Percentiles rank a stretch among this genome's conserved stretches.
phyloP scores from a whole-genome alignment of 1,140 invertebrate species.

The Bombyx mori region DNA sequence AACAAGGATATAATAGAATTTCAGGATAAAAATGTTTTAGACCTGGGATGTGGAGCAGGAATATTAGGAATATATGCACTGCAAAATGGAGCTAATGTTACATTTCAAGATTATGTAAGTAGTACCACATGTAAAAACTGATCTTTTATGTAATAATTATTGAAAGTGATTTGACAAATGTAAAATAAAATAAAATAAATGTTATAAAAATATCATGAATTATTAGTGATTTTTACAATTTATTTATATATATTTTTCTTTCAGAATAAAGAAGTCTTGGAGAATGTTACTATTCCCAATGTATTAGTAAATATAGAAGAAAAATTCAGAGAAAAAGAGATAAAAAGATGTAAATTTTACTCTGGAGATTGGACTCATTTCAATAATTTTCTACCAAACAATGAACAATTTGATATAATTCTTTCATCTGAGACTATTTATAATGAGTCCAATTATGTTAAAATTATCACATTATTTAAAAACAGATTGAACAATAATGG shows the following conservation, averaged over 20 bases:
- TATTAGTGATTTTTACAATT: background rate
- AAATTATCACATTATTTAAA: conserved; percentile 80
- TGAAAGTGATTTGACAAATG: too few species aligned
- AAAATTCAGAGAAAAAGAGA: conserved; percentile 54
- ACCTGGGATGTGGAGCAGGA: conserved; percentile 91
- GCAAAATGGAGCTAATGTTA: conserved; percentile 76
- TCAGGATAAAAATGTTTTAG: conserved; percentile 75
- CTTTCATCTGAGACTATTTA: conserved; percentile 94
- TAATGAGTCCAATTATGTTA: conserved; percentile 83
- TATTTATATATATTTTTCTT: conserved; percentile 63
- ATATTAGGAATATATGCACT: conserved; percentile 83
- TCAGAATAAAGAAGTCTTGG: conserved; percentile 85
- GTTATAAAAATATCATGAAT: too few species aligned
- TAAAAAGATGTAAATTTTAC: conserved; percentile 78
- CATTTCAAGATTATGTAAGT: conserved; percentile 94
- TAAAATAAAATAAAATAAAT: too few species aligned
- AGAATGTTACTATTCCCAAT: conserved; percentile 84
- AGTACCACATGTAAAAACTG: too few species aligned
- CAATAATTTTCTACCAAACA: conserved; percentile 56
- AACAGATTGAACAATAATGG: conserved; percentile 77
- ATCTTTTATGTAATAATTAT: too few species aligned
- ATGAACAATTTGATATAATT: conserved; percentile 83
- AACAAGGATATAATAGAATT: conserved; percentile 53
- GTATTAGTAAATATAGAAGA: conserved; percentile 78
- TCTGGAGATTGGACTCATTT: conserved; percentile 87